Base-by-base conservation (phyloP, 2,888 invertebrate species). In the Danaus chrysippus region DNA sequence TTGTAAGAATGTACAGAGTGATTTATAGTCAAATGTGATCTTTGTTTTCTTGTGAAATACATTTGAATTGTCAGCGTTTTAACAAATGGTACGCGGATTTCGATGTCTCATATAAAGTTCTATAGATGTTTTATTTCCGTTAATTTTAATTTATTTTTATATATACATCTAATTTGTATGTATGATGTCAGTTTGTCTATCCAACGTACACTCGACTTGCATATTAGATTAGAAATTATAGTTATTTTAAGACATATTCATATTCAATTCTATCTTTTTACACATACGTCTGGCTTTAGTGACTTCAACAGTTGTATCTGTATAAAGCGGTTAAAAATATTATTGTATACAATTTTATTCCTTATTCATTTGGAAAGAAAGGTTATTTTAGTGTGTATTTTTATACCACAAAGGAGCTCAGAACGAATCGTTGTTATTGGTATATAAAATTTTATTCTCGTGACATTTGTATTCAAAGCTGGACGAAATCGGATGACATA, bases 91-190 rank as follows among this genome's bases (percentile, higher is more conserved):
- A 34, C 23, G 23, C 23, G 13, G 15, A 9, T 13, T 46, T 46
- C 3, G n/a, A 46, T 46, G 15, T 9, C 15, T 13, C 10, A 13
- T 9, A 1, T 5, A n/a, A 8, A 9, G 1, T 17, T 17, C 17
- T 10, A 3, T 46, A 1, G 13, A 46, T 19, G 58, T 58, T 17
- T 46, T 65, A 73, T 81, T 78, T 77, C 83, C 83, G 82, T 83
- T 82, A 81, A 83, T 77, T 74, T 73, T 71, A 77, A 79, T 73
- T 64, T 54, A 61, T 62, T 64, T 64, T 67, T 72, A 71, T 66
- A 57, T 65, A 67, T 68, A 70, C 62, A 61, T 57, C 67, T 65
- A 66, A 67, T 70, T 68, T 52, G 59, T 67, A 66, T 67, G 65
- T 60, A 55, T 56, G 57, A 61, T 59, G 59, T 62, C 57, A 44